Evolutionary conservation across 2,888 invertebrate species (phyloP).

Genomic region (Sipha maydis): DNA sequence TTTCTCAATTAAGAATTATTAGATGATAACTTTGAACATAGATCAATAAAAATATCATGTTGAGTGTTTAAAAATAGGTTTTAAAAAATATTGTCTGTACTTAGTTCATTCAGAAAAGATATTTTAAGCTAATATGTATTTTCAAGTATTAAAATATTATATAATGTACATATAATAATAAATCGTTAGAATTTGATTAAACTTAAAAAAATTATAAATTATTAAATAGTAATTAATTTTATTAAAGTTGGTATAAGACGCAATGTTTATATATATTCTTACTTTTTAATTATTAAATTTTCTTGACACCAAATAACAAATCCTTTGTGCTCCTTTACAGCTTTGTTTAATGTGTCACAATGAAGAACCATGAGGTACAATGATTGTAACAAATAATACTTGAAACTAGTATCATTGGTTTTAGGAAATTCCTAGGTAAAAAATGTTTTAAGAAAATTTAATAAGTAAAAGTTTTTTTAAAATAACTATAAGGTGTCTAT

Average conservation of each 20-base stretch:
- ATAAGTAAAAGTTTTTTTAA: no score
- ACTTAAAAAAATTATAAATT: neutral
- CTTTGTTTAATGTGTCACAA: conserved; percentile 89
- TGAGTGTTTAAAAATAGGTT: no score
- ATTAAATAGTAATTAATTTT: neutral
- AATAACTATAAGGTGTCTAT: no score
- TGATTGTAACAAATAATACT: conserved; percentile 92
- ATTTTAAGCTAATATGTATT: neutral
- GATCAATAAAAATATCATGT: no score
- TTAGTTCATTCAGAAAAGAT: neutral
- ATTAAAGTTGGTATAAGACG: neutral
- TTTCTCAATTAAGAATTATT: no score
- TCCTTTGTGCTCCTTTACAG: conserved; percentile 87
- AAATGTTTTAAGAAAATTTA: conserved; percentile 40
- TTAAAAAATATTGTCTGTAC: no score
- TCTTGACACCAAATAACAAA: conserved; percentile 97
- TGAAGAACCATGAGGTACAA: conserved; percentile 91
- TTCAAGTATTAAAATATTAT: neutral
- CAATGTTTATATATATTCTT: conserved; percentile 66
- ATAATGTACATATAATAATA: no score
- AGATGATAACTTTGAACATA: no score
- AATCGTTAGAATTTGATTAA: neutral
- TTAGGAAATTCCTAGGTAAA: conserved; percentile 77
- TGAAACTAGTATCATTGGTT: conserved; percentile 88
- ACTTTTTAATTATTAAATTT: conserved; percentile 93